These are phyloP conservation scores for Unio delphinus DNA, from an alignment of 2,888 invertebrate genomes.

Conservation along the genomic window DNA sequence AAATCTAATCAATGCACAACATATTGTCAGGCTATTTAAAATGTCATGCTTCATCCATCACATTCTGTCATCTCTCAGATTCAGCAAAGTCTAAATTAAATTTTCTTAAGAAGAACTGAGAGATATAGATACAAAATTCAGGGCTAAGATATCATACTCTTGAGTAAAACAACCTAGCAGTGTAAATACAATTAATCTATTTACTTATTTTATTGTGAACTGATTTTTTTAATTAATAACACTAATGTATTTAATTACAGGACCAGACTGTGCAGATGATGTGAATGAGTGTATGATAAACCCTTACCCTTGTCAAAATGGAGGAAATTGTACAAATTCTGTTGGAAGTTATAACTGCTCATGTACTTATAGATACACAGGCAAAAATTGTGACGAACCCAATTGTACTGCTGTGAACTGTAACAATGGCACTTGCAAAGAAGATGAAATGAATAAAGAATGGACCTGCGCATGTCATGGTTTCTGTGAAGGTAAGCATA, in stretches of 20 bases:
- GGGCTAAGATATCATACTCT: too few species aligned
- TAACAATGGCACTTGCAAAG: constrained; percentile 41
- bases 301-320: constrained; percentile 73
- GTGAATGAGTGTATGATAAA: constrained; percentile 33
- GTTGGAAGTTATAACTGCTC: constrained; percentile 54
- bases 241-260: constrained; percentile 18
- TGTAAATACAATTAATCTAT: not conserved
- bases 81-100: too few species aligned
- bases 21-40: too few species aligned
- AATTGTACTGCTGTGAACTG: constrained; percentile 46
- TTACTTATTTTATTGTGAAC: not conserved
- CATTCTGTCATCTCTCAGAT: too few species aligned
- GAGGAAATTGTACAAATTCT: constrained; percentile 74
- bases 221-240: not conserved
- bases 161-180: too few species aligned
- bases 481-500: constrained; percentile 47
- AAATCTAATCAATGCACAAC: too few species aligned
- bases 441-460: constrained; percentile 1
- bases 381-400: constrained; percentile 45
- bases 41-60: too few species aligned
- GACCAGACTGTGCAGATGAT: constrained; percentile 35
- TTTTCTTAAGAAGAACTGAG: too few species aligned
- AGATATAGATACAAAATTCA: too few species aligned
- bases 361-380: constrained; percentile 55
- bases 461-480: constrained; percentile 40